These are phyloP conservation scores for Vidua chalybeata DNA, from an alignment of 2,113 vertebrate species.

Conservation along the genomic window DNA sequence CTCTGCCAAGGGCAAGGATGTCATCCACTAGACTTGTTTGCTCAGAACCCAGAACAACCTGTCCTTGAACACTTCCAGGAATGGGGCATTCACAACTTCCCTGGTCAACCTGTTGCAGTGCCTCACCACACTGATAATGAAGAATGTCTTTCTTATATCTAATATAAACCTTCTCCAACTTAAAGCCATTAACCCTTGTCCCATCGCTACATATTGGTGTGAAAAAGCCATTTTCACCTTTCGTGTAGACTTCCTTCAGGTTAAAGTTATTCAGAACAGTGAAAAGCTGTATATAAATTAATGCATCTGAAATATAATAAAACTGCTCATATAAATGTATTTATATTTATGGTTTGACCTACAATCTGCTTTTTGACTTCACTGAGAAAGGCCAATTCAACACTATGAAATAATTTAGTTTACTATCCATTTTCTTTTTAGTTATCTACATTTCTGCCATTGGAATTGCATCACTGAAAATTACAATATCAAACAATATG, in stretches of 20 bases:
- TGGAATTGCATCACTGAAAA: background rate
- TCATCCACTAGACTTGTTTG: background rate
- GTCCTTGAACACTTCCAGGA: background rate
- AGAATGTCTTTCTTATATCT: background rate
- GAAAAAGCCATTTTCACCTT: background rate
- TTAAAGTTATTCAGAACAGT: background rate
- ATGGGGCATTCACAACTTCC: background rate
- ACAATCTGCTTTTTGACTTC: background rate
- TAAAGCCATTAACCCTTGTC: background rate
- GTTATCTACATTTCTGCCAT: background rate
- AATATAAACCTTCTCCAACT: background rate
- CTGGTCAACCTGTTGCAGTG: background rate
- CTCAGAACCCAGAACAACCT: background rate
- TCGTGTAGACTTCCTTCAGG: background rate
- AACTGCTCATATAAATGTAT: background rate
- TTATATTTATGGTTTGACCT: background rate
- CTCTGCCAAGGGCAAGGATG: background rate
- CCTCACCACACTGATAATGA: background rate
- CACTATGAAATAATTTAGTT: background rate
- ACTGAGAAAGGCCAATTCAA: background rate
- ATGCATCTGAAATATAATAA: background rate
- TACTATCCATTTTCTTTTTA: background rate
- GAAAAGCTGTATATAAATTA: background rate
- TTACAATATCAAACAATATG: background rate
- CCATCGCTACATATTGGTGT: rapidly evolving